Evolutionary conservation across 2,113 vertebrate genomes (phyloP), one percentile per base, ranked within the genome.

Genomic region (Rhynchomys soricoides): DNA sequence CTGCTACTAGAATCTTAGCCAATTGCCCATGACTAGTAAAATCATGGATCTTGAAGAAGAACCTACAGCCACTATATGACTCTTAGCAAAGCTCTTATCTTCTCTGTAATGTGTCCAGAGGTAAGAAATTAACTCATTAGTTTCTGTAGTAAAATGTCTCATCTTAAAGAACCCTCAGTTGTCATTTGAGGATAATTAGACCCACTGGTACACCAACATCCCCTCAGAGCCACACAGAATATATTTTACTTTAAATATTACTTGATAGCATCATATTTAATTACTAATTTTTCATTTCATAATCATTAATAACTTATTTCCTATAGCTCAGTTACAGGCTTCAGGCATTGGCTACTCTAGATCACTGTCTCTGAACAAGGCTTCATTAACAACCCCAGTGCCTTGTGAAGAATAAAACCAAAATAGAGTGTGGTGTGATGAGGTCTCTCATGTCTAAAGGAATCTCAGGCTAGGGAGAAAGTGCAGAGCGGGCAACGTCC

Each of bases 381-480:
- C 2, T 66, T 34, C 9, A 13, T 34, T 9, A 4, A 5, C 10
- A 43, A 22, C 43, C 6, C 21, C 11, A 88, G 34, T 7, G 1
- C 0, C 1, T 10, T 21, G 2, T 68, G 9, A 52, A 34, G n/a
- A 87, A 21, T 16, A 92, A 93, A 90, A 40, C 34, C 40, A 55
- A 77, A 57, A 77, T 0, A 48, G 8, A 2, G 0, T 40, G 22
- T 52, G 8, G 7, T 34, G 4, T 8, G 52, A 64, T 0, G 0
- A 81, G 6, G 7, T 3, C 26, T 55, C 11, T 68, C 19, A 6
- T 17, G 26, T 15, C 48, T 43, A 29, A 40, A 40, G 29, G 12
- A 59, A 83, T 21, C 24, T 64, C 82, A 85, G 59, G 40, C 40
- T 62, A 0, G 21, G 12, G 7, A 40, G 6, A 40, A 26, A 16